These are phyloP conservation scores for Chrysopa pallens DNA, from an alignment of 1,140 invertebrate genomes.

Conservation along the genomic window DNA sequence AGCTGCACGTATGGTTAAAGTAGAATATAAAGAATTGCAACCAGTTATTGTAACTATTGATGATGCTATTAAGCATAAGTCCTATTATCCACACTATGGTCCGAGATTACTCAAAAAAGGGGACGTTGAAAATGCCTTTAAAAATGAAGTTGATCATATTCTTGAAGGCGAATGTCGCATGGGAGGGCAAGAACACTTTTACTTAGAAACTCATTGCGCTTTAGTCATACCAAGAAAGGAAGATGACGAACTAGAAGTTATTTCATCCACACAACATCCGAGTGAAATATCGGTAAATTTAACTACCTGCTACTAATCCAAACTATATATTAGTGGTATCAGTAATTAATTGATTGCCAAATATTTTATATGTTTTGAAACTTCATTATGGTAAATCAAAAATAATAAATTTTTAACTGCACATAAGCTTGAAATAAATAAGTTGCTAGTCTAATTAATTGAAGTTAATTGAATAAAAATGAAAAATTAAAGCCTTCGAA, in stretches of 20 bases:
- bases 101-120: slow-evolving; percentile 39
- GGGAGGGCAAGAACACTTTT: slow-evolving; percentile 94
- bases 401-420: too few relatives aligned
- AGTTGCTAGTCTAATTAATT: too few relatives aligned
- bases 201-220: slow-evolving; percentile 70
- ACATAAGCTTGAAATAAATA: too few relatives aligned
- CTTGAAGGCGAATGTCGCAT: slow-evolving; percentile 57
- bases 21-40: slow-evolving; percentile 54
- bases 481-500: too few relatives aligned
- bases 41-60: slow-evolving; percentile 72
- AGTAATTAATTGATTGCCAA: too few relatives aligned
- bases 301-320: too few relatives aligned
- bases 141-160: slow-evolving; percentile 34
- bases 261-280: slow-evolving; percentile 68
- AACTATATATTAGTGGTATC: too few relatives aligned
- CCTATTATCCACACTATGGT: slow-evolving; percentile 34
- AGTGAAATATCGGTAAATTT: slow-evolving; percentile 39
- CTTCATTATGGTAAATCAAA: too few relatives aligned
- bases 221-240: slow-evolving; percentile 62
- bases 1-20: slow-evolving; percentile 51
- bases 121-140: slow-evolving; percentile 43
- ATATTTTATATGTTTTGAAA: too few relatives aligned
- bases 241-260: slow-evolving; percentile 71
- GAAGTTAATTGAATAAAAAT: too few relatives aligned
- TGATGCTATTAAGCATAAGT: slow-evolving; percentile 58